Base-by-base conservation (phyloP, 2,113 vertebrate species). In the Phalacrocorax brasilianus region DNA sequence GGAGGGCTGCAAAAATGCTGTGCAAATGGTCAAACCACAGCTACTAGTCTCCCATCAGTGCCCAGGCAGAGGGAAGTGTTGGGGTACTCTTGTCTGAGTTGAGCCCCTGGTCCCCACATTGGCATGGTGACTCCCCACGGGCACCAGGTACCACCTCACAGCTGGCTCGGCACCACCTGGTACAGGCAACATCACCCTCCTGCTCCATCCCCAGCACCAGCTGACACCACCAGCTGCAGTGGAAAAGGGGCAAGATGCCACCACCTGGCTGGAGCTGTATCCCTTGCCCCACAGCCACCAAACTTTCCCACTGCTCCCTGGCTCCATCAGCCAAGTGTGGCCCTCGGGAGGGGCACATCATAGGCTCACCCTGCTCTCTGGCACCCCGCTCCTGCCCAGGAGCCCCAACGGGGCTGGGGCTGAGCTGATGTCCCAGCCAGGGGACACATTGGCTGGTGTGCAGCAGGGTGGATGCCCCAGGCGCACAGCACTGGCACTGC, bases 401-500 rank as follows among this genome's bases (percentile, higher is more conserved):
- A 55, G 32, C 27, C 27, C 35, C 40, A 11, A 0, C 8, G 0
- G 0, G 12, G 42, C 11, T 49, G 52, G 16, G 13, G 14, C 11
- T 44, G 52, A 66, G 45, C 45, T 32, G 21, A 15, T 33, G 10
- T 40, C 59, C 53, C 83, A 67, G 10, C 23, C 12, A 28, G 11
- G 11, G 42, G 26, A 44, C 47, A 22, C 0, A 0, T 6, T 14
- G 22, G 7, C 16, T 0, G 0, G 35, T 7, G 32, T 9, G 42
- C 18, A 23, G 28, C 0, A 0, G 27, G 19, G 6, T n/a, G 49
- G 53, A 45, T 4, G 6, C 17, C 59, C 58, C 7, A 24, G 67
- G 52, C 47, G 65, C n/a, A 6, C 1, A 0, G 56, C 63, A n/a
- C 62, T 0, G 0, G 35, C 2, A 0, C 52, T 71, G 45, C 19